Conservation (phyloP, 1,140 invertebrate species). For the Caenorhabditis briggsae region DNA sequence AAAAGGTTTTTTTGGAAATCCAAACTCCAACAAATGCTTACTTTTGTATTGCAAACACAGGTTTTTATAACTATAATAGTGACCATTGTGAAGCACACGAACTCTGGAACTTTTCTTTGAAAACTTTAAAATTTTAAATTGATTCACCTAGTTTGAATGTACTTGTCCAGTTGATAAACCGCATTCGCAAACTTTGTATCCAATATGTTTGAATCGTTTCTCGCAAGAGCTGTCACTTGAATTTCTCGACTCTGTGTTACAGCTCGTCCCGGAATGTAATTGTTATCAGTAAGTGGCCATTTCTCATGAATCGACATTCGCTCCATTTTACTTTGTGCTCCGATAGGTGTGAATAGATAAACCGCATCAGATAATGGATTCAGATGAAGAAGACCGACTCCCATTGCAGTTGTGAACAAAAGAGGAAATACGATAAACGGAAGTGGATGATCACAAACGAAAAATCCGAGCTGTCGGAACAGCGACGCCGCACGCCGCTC, state of each 20-base stretch:
- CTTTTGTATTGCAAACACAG: conserved; percentile 64
- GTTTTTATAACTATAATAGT: conserved; percentile 66
- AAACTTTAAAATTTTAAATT: not conserved
- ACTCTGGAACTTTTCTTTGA: conserved; percentile 21
- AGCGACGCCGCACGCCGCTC: conserved; percentile 58
- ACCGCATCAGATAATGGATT: conserved; percentile 67
- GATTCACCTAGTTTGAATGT: conserved; percentile 60
- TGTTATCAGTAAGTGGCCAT: conserved; percentile 67
- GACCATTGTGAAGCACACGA: conserved; percentile 60
- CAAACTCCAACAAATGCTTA: not conserved
- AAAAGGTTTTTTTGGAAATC: not conserved
- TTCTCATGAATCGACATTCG: conserved; percentile 67
- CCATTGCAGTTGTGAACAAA: conserved; percentile 63
- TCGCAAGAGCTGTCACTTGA: conserved; percentile 65
- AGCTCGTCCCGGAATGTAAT: conserved; percentile 69
- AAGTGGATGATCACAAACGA: conserved; percentile 61
- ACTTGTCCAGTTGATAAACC: conserved; percentile 65
- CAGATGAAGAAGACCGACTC: conserved; percentile 66
- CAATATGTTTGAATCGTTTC: conserved; percentile 67
- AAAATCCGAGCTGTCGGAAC: conserved; percentile 62
- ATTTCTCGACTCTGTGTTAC: conserved; percentile 67
- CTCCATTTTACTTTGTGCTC: conserved; percentile 67
- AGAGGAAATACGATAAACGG: conserved; percentile 68
- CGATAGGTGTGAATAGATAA: conserved; percentile 68
- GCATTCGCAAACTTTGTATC: conserved; percentile 62